Evolutionary conservation across 2,113 vertebrate genomes (phyloP).

Genomic region (Nipponia nippon): DNA sequence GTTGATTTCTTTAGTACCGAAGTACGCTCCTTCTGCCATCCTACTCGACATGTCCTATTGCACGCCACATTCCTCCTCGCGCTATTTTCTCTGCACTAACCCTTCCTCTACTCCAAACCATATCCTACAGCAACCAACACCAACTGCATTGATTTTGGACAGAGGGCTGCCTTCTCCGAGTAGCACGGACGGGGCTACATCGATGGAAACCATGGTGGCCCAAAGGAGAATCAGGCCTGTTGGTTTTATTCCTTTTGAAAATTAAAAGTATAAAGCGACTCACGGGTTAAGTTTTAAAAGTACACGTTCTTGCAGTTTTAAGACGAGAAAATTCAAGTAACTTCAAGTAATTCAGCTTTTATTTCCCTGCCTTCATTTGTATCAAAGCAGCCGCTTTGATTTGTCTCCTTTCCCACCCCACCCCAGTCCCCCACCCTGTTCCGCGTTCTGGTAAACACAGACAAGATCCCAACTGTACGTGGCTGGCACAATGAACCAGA

Average conservation of each 20-base stretch:
- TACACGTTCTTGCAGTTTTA: conserved; percentile 65
- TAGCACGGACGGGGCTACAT: not conserved
- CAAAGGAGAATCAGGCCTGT: conserved; percentile 13
- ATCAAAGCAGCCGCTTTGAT: conserved; percentile 70
- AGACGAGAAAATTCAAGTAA: conserved; percentile 77
- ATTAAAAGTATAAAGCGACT: conserved; percentile 64
- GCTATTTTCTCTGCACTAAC: conserved; percentile 47
- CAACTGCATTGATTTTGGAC: conserved; percentile 60
- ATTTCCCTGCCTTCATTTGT: conserved; percentile 75
- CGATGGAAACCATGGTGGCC: not conserved
- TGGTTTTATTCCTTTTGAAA: conserved; percentile 54
- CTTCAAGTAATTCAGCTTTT: conserved; percentile 79
- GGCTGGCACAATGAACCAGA: conserved; percentile 68
- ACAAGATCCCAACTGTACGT: conserved; percentile 56
- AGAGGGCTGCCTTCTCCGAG: not conserved
- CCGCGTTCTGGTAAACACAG: conserved; percentile 62
- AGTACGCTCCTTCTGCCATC: conserved; percentile 35
- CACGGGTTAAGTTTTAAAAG: conserved; percentile 50
- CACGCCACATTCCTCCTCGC: conserved; percentile 29
- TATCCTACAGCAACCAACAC: conserved; percentile 44
- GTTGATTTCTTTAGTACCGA: conserved; percentile 46
- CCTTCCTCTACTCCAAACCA: conserved; percentile 52
- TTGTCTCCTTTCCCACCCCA: conserved; percentile 63
- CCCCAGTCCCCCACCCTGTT: conserved; percentile 61
- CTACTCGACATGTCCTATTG: conserved; percentile 33